Percentiles rank a stretch among this genome's conserved stretches.
Evolutionary conservation across 2,888 invertebrate genomes (phyloP).

Genomic region (Apotomis capreana): DNA sequence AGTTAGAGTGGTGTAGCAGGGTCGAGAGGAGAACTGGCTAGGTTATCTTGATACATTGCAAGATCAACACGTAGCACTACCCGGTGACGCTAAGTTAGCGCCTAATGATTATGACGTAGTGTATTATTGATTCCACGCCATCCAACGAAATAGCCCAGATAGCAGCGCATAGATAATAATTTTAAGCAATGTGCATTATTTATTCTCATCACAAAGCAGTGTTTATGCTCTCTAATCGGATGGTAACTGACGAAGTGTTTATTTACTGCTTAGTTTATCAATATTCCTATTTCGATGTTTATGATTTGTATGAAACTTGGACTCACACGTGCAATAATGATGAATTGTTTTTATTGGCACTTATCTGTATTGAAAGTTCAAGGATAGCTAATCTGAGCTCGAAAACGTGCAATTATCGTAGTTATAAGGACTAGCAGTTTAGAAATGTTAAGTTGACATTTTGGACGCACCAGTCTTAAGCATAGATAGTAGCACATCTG

Average conservation of each 20-base stretch:
- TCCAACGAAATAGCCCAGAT: conserved; percentile 12
- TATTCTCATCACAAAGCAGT: conserved; percentile 40
- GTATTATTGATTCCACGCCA: background rate
- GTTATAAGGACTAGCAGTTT: conserved; percentile 55
- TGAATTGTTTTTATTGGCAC: conserved; percentile 46
- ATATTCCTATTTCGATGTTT: background rate
- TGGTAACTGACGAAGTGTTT: background rate
- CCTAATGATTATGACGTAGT: background rate
- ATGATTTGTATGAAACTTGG: background rate
- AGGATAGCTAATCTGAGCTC: conserved; percentile 48
- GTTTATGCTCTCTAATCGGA: conserved; percentile 55
- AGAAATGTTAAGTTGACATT: conserved; percentile 59
- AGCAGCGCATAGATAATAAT: conserved; percentile 11
- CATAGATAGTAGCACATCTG: conserved; percentile 71
- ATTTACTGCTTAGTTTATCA: background rate
- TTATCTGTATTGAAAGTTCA: conserved; percentile 48
- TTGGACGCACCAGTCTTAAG: conserved; percentile 77
- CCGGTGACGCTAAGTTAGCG: background rate
- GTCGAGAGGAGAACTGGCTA: conserved; percentile 56
- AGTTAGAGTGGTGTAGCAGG: conserved; percentile 31
- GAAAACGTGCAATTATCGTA: conserved; percentile 53
- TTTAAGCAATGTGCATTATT: conserved; percentile 33
- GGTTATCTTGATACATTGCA: conserved; percentile 74
- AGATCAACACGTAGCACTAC: conserved; percentile 67
- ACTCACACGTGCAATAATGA: conserved; percentile 11